Base-by-base conservation (phyloP, 2,797 vertebrate genomes). In the Sebastiscus albofasciatus region DNA sequence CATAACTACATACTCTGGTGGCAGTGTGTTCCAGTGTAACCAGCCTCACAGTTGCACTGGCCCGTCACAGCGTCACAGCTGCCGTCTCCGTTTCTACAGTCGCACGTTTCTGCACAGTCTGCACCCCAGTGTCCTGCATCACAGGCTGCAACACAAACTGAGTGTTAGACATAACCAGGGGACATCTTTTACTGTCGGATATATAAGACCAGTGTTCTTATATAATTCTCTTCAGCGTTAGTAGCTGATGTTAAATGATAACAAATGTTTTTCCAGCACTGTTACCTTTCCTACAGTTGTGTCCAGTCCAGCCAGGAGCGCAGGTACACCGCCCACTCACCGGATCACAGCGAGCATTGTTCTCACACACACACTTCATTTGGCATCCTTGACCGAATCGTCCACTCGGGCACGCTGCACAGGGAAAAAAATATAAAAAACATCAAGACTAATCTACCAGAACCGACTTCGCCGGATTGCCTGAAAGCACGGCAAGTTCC, bases 201-300 rank as follows among this genome's bases (percentile, higher is more conserved):
- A 33, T 3, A 65, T 2, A 20, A 52, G 14, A 26, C 31, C 10
- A 12, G 18, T 31, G 34, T 65, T 60, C 9, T 13, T 14, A n/a
- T 1, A 24, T n/a, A 7, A 3, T 3, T 42, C n/a, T 36, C 8
- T 13, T 60, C 27, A 20, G 24, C 3, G 1, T 24, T 26, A 6
- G 6, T 4, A 8, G 58, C 39, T 39, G 58, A 52, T 39, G 10
- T 56, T 6, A 2, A 4, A 8, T 18, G 10, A 46, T 22, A 5
- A 36, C 24, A 2, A 9, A 39, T 24, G 18, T 56, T 72, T 22
- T 66, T 4, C 34, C 12, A 42, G 13, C 46, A 9, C 0, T 0
- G 59, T 89, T 92, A 99, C 98, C 97, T 97, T 95, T 96, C 86
- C 94, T 96, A 86, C 98, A 99, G 94, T 87, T 90, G 67, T 92